Percentiles rank a stretch among this genome's conserved stretches.
Conservation (phyloP, 2,113 vertebrate genomes). For the Centropristis striata region DNA sequence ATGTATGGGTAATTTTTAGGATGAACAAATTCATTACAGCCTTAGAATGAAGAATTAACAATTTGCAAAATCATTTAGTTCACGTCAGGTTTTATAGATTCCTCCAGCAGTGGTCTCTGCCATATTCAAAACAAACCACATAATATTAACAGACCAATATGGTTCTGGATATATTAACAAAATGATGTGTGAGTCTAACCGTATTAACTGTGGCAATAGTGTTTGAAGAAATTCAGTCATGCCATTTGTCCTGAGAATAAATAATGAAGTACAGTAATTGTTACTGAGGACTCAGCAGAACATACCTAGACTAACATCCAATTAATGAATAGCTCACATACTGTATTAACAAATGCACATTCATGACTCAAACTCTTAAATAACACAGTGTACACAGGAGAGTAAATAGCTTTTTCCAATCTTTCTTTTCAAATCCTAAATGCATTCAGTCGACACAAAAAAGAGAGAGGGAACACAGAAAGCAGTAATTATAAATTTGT, state of each 20-base stretch:
- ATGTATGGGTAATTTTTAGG: neutral
- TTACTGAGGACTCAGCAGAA: neutral
- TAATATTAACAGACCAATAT: neutral
- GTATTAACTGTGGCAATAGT: neutral
- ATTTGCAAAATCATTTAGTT: neutral
- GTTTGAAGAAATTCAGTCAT: slow-evolving; percentile 9
- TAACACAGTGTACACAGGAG: slow-evolving; percentile 11
- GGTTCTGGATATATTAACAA: neutral
- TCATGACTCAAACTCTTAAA: slow-evolving; percentile 39
- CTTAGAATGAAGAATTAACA: neutral
- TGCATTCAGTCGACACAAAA: slow-evolving; percentile 49
- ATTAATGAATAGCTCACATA: slow-evolving; percentile 27
- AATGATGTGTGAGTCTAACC: neutral
- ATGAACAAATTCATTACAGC: slow-evolving; percentile 5
- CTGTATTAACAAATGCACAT: slow-evolving; percentile 18
- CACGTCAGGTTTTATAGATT: neutral
- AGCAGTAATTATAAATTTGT: slow-evolving; percentile 61
- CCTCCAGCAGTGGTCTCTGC: neutral
- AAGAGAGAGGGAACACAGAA: slow-evolving; percentile 35
- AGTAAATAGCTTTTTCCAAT: slow-evolving; percentile 29
- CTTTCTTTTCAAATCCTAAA: slow-evolving; percentile 54
- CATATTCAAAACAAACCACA: neutral
- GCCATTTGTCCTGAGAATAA: slow-evolving; percentile 24
- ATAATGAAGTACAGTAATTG: slow-evolving; percentile 18
- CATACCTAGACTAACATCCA: slow-evolving; percentile 3